Evolutionary conservation across 2,888 invertebrate species (phyloP).

Genomic region (Sclerodermus sp.): DNA sequence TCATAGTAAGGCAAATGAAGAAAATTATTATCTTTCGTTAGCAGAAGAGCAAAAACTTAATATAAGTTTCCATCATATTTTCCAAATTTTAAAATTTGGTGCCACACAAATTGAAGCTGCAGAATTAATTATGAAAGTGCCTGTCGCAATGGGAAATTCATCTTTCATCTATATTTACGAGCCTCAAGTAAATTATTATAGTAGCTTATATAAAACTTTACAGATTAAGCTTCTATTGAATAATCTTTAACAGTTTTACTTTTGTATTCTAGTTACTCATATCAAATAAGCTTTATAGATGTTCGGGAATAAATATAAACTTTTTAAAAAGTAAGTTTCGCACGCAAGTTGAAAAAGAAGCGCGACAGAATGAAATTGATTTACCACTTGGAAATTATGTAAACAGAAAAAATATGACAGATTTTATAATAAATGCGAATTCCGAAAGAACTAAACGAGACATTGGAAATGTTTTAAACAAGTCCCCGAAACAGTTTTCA

Average conservation of each 20-base stretch:
- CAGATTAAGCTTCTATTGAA: neutral
- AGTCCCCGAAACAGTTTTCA: conserved; percentile 5
- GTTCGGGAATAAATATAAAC: conserved; percentile 15
- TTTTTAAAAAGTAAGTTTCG: neutral
- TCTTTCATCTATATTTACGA: conserved; percentile 19
- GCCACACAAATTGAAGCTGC: conserved; percentile 31
- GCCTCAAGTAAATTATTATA: conserved; percentile 25
- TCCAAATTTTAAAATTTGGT: conserved; percentile 38
- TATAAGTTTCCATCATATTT: conserved; percentile 37
- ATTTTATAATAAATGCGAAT: neutral
- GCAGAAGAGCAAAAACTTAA: conserved; percentile 17
- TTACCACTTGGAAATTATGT: neutral
- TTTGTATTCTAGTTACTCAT: conserved; percentile 28
- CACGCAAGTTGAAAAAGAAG: neutral
- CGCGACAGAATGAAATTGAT: neutral
- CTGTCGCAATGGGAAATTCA: conserved; percentile 18
- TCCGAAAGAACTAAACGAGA: neutral
- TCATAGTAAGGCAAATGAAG: conserved; percentile 34
- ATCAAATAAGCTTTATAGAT: conserved; percentile 27
- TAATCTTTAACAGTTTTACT: too few relatives aligned
- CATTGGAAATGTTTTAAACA: neutral
- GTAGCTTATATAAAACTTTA: neutral
- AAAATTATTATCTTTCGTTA: conserved; percentile 28
- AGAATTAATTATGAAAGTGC: conserved; percentile 28
- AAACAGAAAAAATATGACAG: neutral